Percentiles rank a stretch among this genome's conserved stretches.
Conservation (phyloP, 2,797 vertebrate genomes). For the Xenops minutus region DNA sequence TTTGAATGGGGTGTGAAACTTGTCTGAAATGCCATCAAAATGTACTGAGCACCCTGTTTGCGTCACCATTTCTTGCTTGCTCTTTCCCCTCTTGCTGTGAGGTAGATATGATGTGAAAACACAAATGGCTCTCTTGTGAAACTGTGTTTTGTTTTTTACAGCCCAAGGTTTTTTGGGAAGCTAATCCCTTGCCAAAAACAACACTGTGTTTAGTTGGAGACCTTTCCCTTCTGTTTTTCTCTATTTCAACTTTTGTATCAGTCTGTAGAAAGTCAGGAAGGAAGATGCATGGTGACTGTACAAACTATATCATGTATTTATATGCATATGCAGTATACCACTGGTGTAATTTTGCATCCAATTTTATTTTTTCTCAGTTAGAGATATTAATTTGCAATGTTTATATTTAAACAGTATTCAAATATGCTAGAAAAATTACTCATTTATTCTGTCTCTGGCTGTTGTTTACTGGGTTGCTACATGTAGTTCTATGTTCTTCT, state of each 20-base stretch:
- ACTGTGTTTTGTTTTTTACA: background rate
- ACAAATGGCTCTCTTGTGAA: background rate
- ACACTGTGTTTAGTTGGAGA: background rate
- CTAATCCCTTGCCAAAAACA: background rate
- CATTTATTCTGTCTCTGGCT: background rate
- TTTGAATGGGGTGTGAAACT: background rate
- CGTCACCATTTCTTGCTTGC: accelerated
- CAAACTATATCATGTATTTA: background rate
- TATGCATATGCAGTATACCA: background rate
- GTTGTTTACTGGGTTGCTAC: background rate
- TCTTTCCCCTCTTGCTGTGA: background rate
- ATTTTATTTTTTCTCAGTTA: conserved; percentile 39
- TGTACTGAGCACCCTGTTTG: background rate
- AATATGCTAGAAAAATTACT: background rate
- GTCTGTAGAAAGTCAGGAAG: background rate
- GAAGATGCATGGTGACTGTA: background rate
- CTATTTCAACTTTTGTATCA: background rate
- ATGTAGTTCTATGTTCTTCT: background rate
- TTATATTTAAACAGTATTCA: conserved; percentile 57
- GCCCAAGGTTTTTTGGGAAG: background rate
- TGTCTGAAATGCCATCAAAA: background rate
- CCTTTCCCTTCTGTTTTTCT: background rate
- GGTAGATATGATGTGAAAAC: background rate
- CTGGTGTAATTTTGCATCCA: conserved; percentile 42
- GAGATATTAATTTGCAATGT: conserved; percentile 26